A percentile compares a stretch with the other conserved stretches of the same genome.
phyloP scores from a whole-genome alignment of 2,797 vertebrate species.

The Macropodus opercularis region DNA sequence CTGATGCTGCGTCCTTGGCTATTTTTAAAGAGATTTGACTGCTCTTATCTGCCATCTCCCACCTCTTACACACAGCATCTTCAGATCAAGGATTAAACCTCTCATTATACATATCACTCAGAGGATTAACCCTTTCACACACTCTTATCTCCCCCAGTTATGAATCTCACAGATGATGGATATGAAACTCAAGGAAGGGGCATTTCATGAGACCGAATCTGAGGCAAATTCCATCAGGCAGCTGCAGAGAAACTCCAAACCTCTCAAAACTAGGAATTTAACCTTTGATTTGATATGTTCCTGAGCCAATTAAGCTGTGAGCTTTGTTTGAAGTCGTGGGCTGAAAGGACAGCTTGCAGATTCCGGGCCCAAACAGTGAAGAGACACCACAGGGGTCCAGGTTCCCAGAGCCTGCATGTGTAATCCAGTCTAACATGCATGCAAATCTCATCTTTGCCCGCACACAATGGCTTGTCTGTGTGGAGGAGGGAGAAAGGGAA shows the following conservation, averaged over 20 bases:
- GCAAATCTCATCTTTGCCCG: constrained; percentile 84
- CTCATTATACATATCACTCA: constrained; percentile 67
- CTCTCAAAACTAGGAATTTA: constrained; percentile 57
- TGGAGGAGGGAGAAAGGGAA: constrained; percentile 40
- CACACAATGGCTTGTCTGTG: constrained; percentile 83
- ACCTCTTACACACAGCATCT: constrained; percentile 51
- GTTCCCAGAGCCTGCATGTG: constrained; percentile 81
- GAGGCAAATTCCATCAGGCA: constrained; percentile 37
- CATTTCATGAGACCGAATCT: constrained; percentile 27
- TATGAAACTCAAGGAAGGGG: constrained; percentile 19
- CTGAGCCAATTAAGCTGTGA: constrained; percentile 70
- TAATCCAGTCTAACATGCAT: constrained; percentile 86
- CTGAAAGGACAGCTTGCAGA: constrained; percentile 53
- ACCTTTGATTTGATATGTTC: constrained; percentile 62
- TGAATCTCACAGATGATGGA: constrained; percentile 44
- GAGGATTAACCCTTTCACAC: constrained; percentile 64
- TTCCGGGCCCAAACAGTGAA: constrained; percentile 46
- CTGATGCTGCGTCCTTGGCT: constrained; percentile 50
- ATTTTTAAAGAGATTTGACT: constrained; percentile 67
- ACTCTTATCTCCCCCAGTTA: constrained; percentile 40
- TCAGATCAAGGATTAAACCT: constrained; percentile 69
- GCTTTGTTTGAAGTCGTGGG: constrained; percentile 72
- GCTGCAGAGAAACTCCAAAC: constrained; percentile 35
- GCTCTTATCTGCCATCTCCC: constrained; percentile 62
- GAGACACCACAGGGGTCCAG: constrained; percentile 75